A percentile compares a stretch with the other conserved stretches of the same genome.
phyloP scores from a whole-genome alignment of 2,797 vertebrate genomes.

The Vultur gryphus region DNA sequence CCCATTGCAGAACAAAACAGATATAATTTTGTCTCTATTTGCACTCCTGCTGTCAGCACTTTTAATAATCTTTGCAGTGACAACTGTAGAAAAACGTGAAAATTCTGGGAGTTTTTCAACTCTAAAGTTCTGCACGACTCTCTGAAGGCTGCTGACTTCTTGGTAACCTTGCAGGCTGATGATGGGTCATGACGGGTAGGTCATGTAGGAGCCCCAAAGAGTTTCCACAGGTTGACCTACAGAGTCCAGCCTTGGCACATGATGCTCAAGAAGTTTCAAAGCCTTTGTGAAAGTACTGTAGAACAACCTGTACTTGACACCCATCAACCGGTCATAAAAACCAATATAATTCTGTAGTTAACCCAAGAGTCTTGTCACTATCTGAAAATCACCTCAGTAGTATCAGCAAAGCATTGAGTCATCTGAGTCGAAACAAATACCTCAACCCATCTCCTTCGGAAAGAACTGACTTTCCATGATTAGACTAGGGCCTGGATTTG shows the following conservation, averaged over 20 bases:
- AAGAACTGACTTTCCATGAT: background rate
- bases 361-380: background rate
- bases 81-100: background rate
- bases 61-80: background rate
- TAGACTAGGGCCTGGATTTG: background rate
- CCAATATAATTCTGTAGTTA: background rate
- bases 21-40: background rate
- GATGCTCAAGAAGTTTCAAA: background rate
- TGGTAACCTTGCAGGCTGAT: background rate
- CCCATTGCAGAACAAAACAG: background rate
- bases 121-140: background rate
- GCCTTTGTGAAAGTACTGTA: background rate
- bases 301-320: background rate
- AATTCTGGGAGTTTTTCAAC: background rate
- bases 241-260: rapidly evolving
- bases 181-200: background rate
- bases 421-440: background rate
- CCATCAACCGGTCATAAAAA: background rate
- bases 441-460: background rate
- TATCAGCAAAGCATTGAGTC: background rate
- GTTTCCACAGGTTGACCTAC: background rate
- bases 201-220: background rate
- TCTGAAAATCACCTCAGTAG: background rate
- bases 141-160: background rate
- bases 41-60: background rate